phyloP scores from a whole-genome alignment of 2,113 vertebrate species.

The Circaetus gallicus region DNA sequence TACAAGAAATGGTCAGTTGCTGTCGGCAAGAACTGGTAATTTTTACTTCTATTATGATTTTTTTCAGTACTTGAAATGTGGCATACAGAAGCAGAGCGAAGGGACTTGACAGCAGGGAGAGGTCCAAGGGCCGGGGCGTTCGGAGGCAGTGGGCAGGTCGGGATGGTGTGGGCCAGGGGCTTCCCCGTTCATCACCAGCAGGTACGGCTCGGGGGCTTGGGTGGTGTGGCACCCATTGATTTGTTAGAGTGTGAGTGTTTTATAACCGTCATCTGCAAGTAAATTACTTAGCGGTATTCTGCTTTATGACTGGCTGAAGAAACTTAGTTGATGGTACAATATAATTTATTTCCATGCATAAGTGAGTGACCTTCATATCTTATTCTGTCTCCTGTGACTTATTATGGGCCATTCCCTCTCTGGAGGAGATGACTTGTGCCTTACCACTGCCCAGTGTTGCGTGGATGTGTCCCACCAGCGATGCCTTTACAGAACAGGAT shows the following conservation, averaged over 20 bases:
- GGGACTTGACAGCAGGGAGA: neutral
- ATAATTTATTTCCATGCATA: slow-evolving; percentile 67
- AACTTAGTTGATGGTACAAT: slow-evolving; percentile 67
- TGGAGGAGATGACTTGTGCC: slow-evolving; percentile 30
- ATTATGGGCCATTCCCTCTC: neutral
- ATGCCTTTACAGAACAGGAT: neutral
- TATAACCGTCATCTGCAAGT: slow-evolving; percentile 60
- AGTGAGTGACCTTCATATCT: slow-evolving; percentile 71
- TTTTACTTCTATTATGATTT: fast-evolving
- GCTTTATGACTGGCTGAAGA: slow-evolving; percentile 68
- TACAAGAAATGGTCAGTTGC: fast-evolving
- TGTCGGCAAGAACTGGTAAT: neutral
- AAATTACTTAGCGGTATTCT: slow-evolving; percentile 63
- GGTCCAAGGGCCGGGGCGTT: neutral
- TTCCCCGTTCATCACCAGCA: neutral
- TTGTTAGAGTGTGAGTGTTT: slow-evolving; percentile 52
- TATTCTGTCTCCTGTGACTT: slow-evolving; percentile 60
- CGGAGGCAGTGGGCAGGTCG: neutral
- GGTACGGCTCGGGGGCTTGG: neutral
- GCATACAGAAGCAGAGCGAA: too few species aligned
- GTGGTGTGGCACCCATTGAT: slow-evolving; percentile 14
- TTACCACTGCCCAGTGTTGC: slow-evolving; percentile 2
- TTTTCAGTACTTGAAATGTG: fast-evolving
- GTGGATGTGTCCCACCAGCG: neutral
- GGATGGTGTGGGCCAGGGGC: neutral